A percentile compares a stretch with the other conserved stretches of the same genome.
These are phyloP conservation scores for Gymnogyps californianus DNA, from an alignment of 2,113 vertebrate species.

Conservation along the genomic window DNA sequence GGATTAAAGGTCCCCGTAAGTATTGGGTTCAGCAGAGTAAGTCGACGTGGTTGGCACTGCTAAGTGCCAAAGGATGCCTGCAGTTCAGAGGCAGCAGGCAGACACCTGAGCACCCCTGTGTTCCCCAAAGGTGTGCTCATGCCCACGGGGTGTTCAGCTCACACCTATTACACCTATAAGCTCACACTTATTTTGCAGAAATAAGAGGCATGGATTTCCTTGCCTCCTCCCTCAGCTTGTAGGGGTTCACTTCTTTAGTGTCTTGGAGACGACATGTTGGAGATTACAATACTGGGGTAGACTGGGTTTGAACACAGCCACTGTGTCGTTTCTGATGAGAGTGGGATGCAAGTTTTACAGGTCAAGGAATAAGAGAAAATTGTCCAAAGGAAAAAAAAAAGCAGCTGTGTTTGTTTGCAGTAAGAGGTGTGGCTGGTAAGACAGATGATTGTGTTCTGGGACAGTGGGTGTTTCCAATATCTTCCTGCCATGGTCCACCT, in stretches of 20 bases:
- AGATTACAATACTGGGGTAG: not conserved
- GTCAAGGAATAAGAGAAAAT: conserved; percentile 16
- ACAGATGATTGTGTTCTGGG: not conserved
- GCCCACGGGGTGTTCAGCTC: not conserved
- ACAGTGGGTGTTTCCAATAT: not conserved
- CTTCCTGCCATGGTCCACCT: not conserved
- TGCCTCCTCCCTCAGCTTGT: not conserved
- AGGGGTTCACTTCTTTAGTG: not conserved
- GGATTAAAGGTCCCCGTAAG: not conserved
- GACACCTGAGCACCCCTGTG: not conserved
- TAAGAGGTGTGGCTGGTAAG: not conserved
- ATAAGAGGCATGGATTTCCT: not conserved
- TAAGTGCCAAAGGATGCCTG: not conserved
- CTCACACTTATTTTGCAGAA: not conserved
- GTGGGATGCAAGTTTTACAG: not conserved
- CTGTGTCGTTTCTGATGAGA: not conserved
- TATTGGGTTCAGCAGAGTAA: not conserved
- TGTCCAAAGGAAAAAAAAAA: not conserved
- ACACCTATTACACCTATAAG: not conserved
- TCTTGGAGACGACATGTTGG: not conserved
- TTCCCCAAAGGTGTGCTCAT: not conserved
- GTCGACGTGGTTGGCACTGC: not conserved
- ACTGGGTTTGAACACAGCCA: not conserved
- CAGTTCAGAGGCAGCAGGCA: not conserved
- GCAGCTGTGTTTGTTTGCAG: not conserved